A percentile compares a stretch with the other conserved stretches of the same genome.
Conservation (phyloP, 2,797 vertebrate species). For the Cuculus canorus region DNA sequence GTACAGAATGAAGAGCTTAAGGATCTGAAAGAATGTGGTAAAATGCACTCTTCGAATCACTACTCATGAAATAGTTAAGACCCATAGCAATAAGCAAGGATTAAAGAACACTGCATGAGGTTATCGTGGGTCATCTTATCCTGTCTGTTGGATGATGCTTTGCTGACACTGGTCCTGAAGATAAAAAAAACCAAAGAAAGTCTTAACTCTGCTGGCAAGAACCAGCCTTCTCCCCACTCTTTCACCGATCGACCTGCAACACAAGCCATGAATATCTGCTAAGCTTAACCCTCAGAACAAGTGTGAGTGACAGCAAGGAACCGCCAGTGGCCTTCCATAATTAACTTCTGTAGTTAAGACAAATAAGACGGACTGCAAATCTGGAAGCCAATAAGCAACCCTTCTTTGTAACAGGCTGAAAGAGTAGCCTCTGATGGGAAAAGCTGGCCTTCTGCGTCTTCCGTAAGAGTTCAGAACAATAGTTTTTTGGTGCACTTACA, state of each 20-base stretch:
- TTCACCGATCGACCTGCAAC: neutral
- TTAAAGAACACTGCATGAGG: neutral
- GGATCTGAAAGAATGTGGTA: slow-evolving; percentile 26
- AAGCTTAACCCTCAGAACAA: neutral
- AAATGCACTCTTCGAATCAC: slow-evolving; percentile 36
- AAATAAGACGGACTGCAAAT: neutral
- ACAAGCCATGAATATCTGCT: neutral
- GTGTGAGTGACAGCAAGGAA: neutral
- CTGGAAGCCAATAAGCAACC: neutral
- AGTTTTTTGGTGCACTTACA: neutral
- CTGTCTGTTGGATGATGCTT: slow-evolving; percentile 25
- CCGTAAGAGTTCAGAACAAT: neutral
- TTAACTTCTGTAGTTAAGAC: neutral
- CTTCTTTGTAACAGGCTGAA: neutral
- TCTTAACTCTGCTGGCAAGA: slow-evolving; percentile 10
- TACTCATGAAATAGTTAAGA: slow-evolving; percentile 47
- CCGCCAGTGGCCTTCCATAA: neutral
- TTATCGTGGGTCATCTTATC: slow-evolving; percentile 56
- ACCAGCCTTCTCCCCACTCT: neutral
- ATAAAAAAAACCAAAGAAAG: slow-evolving; percentile 17
- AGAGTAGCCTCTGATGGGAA: neutral
- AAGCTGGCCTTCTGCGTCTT: neutral
- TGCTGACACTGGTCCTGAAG: slow-evolving; percentile 36
- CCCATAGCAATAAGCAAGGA: slow-evolving; percentile 36
- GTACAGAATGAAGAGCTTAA: slow-evolving; percentile 30